These are phyloP conservation scores for Hemibagrus guttatus DNA, from an alignment of 2,797 vertebrate species.

Conservation along the genomic window DNA sequence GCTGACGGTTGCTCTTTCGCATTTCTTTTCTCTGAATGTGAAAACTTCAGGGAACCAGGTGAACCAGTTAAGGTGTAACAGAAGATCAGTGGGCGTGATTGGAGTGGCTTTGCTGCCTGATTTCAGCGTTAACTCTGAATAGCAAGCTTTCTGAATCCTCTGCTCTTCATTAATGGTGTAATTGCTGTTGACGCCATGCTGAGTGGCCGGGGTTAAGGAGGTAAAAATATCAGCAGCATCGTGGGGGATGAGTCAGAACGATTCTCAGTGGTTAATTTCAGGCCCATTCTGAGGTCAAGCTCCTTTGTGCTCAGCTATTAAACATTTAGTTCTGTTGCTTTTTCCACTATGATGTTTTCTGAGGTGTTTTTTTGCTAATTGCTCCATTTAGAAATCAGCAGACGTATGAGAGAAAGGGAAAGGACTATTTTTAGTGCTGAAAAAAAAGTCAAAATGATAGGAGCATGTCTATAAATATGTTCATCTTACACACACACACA, in stretches of 20 bases:
- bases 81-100: not conserved
- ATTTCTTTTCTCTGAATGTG: not conserved
- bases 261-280: not conserved
- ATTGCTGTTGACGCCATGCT: not conserved
- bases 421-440: not conserved
- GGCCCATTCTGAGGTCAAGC: not conserved
- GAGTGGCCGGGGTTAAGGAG: not conserved
- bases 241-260: not conserved
- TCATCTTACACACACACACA: too few relatives aligned
- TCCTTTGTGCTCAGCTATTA: not conserved
- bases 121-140: not conserved
- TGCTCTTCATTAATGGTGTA: not conserved
- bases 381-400: not conserved
- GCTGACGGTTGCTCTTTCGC: not conserved
- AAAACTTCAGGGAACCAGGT: not conserved
- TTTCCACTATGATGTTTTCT: not conserved
- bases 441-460: not conserved
- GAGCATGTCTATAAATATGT: too few relatives aligned
- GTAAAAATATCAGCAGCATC: too few relatives aligned
- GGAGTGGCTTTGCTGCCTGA: not conserved
- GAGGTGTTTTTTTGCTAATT: not conserved
- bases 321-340: not conserved
- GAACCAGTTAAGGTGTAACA: not conserved
- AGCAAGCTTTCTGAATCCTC: not conserved
- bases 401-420: not conserved